These are phyloP conservation scores for Bufo bufo DNA, from an alignment of 2,113 vertebrate species.

Conservation along the genomic window DNA sequence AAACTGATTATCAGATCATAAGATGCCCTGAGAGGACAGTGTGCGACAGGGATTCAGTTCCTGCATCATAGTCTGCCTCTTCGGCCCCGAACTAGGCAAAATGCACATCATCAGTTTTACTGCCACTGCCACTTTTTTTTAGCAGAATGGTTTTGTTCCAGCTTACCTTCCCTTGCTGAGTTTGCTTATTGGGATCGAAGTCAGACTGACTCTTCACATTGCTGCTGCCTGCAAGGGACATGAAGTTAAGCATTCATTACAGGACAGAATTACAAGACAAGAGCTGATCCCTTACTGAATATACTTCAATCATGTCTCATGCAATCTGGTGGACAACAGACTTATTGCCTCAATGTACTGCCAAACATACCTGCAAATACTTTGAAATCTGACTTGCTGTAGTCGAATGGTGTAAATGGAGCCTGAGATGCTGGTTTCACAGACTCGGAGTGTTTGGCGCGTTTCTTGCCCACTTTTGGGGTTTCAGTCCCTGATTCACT, in stretches of 20 bases:
- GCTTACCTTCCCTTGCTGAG: constrained; percentile 69
- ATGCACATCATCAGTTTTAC: too few relatives aligned
- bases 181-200: constrained; percentile 86
- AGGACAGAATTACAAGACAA: background rate
- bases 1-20: too few relatives aligned
- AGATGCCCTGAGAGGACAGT: too few relatives aligned
- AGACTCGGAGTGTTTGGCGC: constrained; percentile 69
- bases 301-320: too few relatives aligned
- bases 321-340: too few relatives aligned
- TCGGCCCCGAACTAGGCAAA: too few relatives aligned
- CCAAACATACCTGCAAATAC: constrained; percentile 79
- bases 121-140: too few relatives aligned
- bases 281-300: too few relatives aligned
- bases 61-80: too few relatives aligned
- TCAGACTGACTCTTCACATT: constrained; percentile 79
- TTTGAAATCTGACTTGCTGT: constrained; percentile 87
- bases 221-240: constrained; percentile 67
- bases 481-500: constrained; percentile 70
- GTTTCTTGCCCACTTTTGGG: constrained; percentile 79
- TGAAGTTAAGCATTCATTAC: background rate
- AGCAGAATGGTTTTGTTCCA: too few relatives aligned
- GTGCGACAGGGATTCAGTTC: too few relatives aligned
- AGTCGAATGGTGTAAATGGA: constrained; percentile 88
- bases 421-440: constrained; percentile 60
- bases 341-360: too few relatives aligned